Conservation (phyloP, 2,888 invertebrate genomes). For the Hypomecis punctinalis region DNA sequence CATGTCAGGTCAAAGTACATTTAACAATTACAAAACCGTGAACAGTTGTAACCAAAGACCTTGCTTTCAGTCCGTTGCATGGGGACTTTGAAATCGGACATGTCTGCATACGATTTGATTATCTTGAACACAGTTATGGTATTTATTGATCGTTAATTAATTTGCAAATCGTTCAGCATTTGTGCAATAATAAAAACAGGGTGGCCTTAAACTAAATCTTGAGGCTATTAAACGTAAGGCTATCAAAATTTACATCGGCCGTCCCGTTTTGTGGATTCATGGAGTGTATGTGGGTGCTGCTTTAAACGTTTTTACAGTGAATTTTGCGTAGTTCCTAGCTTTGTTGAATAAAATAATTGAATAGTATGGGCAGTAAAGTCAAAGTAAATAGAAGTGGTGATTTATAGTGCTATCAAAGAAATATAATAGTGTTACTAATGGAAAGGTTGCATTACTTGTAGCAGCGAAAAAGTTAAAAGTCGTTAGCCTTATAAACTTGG, state of each 20-base stretch:
- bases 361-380: constrained; percentile 19
- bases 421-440: no score
- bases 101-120: constrained; percentile 34
- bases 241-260: constrained; percentile 75
- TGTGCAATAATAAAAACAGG: constrained; percentile 64
- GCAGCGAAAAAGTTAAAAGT: no score
- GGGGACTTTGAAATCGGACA: constrained; percentile 32
- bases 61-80: constrained; percentile 42
- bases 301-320: constrained; percentile 60
- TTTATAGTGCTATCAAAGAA: no score
- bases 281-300: constrained; percentile 73
- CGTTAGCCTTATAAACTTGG: no score
- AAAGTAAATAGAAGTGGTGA: background rate
- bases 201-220: constrained; percentile 75
- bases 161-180: constrained; percentile 60
- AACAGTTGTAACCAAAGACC: constrained; percentile 35
- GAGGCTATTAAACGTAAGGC: constrained; percentile 75
- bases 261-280: constrained; percentile 75
- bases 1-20: constrained; percentile 29
- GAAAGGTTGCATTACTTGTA: no score
- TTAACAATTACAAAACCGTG: constrained; percentile 27
- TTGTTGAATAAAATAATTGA: background rate
- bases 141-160: constrained; percentile 60
- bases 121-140: constrained; percentile 49
- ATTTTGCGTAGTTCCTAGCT: constrained; percentile 62